These are phyloP conservation scores for Heliconius sara DNA, from an alignment of 2,888 invertebrate genomes.

Conservation along the genomic window DNA sequence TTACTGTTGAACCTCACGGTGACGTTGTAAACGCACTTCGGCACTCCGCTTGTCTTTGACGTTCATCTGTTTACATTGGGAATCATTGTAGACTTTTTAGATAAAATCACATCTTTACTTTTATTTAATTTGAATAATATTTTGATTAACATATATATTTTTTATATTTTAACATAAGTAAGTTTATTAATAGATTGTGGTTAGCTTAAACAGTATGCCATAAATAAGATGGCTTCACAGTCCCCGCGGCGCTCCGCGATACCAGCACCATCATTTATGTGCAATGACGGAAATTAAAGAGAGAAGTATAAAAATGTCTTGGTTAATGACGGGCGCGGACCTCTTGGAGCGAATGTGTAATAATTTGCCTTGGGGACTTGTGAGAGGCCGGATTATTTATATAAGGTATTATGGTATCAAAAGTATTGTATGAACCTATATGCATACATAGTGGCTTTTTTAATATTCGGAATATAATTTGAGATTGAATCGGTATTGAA, in stretches of 20 bases:
- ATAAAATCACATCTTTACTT: constrained; percentile 11
- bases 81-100: constrained; percentile 35
- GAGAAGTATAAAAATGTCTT: constrained; percentile 82
- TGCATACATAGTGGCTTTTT: background rate
- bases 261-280: constrained; percentile 79
- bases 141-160: background rate
- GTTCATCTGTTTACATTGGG: constrained; percentile 36
- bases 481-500: background rate
- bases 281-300: constrained; percentile 81
- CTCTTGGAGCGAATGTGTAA: constrained; percentile 81
- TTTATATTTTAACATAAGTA: constrained; percentile 5
- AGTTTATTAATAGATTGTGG: constrained; percentile 23
- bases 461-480: constrained; percentile 2
- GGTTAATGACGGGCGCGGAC: constrained; percentile 76
- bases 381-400: constrained; percentile 49
- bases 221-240: constrained; percentile 42
- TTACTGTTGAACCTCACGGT: constrained; percentile 66
- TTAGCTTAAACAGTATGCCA: constrained; percentile 52
- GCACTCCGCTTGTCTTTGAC: constrained; percentile 58
- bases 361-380: constrained; percentile 76
- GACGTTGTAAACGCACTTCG: constrained; percentile 71
- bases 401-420: constrained; percentile 32
- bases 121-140: background rate
- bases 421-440: background rate
- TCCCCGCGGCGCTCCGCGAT: constrained; percentile 73